Percentiles rank a stretch among this genome's conserved stretches.
phyloP scores from a whole-genome alignment of 2,113 vertebrate species.

The Notarius lentiginosus region DNA sequence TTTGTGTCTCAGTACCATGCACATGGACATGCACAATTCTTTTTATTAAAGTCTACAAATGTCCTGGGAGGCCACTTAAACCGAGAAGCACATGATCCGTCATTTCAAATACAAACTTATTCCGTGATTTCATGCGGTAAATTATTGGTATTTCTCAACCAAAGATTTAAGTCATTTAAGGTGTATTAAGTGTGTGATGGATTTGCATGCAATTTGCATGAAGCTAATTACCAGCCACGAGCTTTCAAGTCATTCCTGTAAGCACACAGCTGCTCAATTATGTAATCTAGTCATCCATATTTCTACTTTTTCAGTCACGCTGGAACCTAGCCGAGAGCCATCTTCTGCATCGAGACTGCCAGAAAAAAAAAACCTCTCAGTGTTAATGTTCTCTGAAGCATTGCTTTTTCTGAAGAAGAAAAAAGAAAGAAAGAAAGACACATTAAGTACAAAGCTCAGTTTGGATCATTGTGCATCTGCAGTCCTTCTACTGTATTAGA shows the following conservation, averaged over 20 bases:
- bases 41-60: not conserved
- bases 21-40: no score
- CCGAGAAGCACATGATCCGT: not conserved
- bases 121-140: not conserved
- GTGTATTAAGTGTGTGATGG: not conserved
- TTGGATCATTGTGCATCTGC: constrained; percentile 6
- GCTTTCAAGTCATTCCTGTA: constrained; percentile 15
- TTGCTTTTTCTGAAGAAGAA: not conserved
- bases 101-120: not conserved
- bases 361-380: not conserved
- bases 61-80: not conserved
- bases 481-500: not conserved
- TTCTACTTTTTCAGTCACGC: constrained; percentile 44
- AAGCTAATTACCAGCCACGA: constrained; percentile 16
- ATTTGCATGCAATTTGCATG: not conserved
- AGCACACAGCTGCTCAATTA: constrained; percentile 51
- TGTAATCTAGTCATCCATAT: constrained; percentile 35
- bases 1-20: not conserved
- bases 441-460: constrained; percentile 4
- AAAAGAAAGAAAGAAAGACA: not conserved
- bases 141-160: not conserved
- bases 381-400: constrained; percentile 8
- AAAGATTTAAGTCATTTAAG: not conserved
- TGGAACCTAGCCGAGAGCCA: not conserved
- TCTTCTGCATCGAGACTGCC: not conserved